Percentiles rank a stretch among this genome's conserved stretches.
Conservation (phyloP, 2,888 invertebrate genomes). For the Melieria omissa region DNA sequence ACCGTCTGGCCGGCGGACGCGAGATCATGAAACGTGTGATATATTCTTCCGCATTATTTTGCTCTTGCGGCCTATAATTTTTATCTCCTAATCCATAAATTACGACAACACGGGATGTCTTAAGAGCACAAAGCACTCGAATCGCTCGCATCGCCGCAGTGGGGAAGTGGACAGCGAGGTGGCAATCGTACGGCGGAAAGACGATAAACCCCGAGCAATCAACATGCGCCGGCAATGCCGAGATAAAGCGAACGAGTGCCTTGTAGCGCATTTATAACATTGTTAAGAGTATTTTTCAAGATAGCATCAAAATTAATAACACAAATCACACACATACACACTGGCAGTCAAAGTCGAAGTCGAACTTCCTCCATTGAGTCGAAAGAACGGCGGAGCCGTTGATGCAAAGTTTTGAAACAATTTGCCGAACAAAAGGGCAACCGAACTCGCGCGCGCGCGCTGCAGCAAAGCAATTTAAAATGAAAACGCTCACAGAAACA, state of each 20-base stretch:
- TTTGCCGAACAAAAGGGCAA: too few species aligned
- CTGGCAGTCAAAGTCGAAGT: too few species aligned
- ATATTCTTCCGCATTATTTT: slow-evolving; percentile 31
- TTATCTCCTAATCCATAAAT: slow-evolving; percentile 32
- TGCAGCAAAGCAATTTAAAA: too few species aligned
- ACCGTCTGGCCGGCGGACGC: too few species aligned
- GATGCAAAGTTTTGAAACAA: too few species aligned
- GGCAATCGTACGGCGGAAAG: not conserved
- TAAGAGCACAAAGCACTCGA: slow-evolving; percentile 11
- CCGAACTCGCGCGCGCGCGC: too few species aligned
- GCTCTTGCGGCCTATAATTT: slow-evolving; percentile 24
- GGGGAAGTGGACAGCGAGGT: slow-evolving; percentile 1
- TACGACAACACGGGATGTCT: slow-evolving; percentile 16
- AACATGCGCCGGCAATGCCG: not conserved
- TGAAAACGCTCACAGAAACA: too few species aligned
- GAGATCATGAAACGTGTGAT: slow-evolving; percentile 19
- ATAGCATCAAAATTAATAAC: slow-evolving; percentile 25
- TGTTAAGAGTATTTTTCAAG: slow-evolving; percentile 15
- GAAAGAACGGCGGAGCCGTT: too few species aligned
- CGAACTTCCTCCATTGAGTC: too few species aligned
- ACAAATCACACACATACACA: not conserved
- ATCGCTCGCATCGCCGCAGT: too few species aligned
- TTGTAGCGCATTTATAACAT: slow-evolving; percentile 26
- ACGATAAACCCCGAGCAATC: slow-evolving; percentile 17
- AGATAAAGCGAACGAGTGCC: not conserved